Conservation (phyloP, 1,140 invertebrate genomes). For the Drosophila mayri region DNA sequence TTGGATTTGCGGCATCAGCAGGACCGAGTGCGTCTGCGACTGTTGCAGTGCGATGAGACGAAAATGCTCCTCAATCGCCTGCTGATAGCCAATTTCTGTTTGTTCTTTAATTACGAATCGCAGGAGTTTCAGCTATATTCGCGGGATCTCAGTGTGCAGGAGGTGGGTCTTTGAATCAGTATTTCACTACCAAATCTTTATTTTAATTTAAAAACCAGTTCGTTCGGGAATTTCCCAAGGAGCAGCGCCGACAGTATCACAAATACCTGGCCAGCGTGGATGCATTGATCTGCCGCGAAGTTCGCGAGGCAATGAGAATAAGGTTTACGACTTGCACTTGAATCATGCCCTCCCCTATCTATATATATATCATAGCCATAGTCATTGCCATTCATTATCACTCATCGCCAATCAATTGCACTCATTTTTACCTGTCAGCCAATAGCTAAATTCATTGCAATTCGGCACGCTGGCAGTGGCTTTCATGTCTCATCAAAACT, state of each 20-base stretch:
- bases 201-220: conserved; percentile 46
- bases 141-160: conserved; percentile 67
- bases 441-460: conserved; percentile 63
- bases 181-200: background rate
- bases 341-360: background rate
- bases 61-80: conserved; percentile 87
- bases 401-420: conserved; percentile 36
- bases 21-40: conserved; percentile 82
- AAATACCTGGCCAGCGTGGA: conserved; percentile 76
- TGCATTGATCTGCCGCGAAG: conserved; percentile 67
- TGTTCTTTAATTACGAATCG: conserved; percentile 86
- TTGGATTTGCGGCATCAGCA: conserved; percentile 87
- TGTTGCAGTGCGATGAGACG: conserved; percentile 85
- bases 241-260: conserved; percentile 67
- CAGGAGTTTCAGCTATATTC: conserved; percentile 71
- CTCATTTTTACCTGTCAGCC: conserved; percentile 12
- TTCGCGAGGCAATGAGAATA: conserved; percentile 74
- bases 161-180: conserved; percentile 41
- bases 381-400: conserved; percentile 25
- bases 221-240: conserved; percentile 69
- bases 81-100: conserved; percentile 87
- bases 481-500: conserved; percentile 82
- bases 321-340: conserved; percentile 58
- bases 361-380: conserved; percentile 1
- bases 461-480: conserved; percentile 70